Base-by-base conservation (phyloP, 1,140 invertebrate species). In the Spodoptera frugiperda region DNA sequence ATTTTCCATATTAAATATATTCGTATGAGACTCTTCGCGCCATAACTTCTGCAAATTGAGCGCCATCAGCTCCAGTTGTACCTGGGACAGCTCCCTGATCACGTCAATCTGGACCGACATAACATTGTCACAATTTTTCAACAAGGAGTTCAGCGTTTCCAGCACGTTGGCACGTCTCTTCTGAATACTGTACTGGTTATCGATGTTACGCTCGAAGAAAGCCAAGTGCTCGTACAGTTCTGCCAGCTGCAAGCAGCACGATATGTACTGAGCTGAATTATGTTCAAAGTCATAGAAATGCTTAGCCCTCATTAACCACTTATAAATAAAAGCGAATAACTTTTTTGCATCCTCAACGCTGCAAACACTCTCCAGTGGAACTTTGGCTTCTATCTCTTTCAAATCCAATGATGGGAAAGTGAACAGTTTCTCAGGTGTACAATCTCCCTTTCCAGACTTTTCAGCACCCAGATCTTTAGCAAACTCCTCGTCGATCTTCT, bases 121-220 rank as follows among this genome's bases (percentile, higher is more conserved):
- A 11, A 86, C 85, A 39, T 87, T 90, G 30, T 93, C 91, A 75
- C 91, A 91, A 2, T 85, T 89, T 78, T 93, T 93, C 11, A 93
- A 77, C 59, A 93, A 72, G 2, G 90, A 88, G 71, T 92, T 95
- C 0, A 97, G 82, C 2, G 95, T 95, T 82, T 96, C 95, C 51
- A 97, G 84, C 83, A 97, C 95, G 78, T 97, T 96, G 11, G 96
- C 95, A 48, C 96, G 87, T 57, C 96, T 91, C 88, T 97, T 97
- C 82, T 97, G 96, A 89, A 97, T 96, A 77, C 95, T 95, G 85
- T 96, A 97, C 85, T 96, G 95, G 68, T 95, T 95, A 73, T 96
- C 96, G 49, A 96, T 89, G 81, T 96, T 95, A 12, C 94, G 86
- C 88, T 97, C 97, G 92, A 96, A 97, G 82, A 96, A 96, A 2